Evolutionary conservation across 2,888 invertebrate genomes (phyloP).

Genomic region (Nephrotoma flavescens): DNA sequence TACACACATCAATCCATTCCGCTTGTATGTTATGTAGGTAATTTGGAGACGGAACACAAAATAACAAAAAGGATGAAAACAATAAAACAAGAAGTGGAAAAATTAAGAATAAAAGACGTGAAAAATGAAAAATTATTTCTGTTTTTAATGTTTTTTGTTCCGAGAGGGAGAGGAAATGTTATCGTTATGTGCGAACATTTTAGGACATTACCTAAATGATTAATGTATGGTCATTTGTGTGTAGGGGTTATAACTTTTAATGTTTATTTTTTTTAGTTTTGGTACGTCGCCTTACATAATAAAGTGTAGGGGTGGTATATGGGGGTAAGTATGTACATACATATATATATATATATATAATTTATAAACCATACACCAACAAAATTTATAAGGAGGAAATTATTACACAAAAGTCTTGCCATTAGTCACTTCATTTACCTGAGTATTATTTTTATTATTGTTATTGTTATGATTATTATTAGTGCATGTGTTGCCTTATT

Average conservation of each 20-base stretch:
- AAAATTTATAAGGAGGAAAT: not conserved
- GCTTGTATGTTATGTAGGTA: not conserved
- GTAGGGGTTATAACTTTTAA: not conserved
- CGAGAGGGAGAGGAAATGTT: not conserved
- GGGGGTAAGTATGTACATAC: not conserved
- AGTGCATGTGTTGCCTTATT: not conserved
- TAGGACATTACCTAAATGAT: not conserved
- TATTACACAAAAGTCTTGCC: not conserved
- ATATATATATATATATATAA: no score
- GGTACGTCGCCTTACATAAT: not conserved
- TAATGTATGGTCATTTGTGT: not conserved
- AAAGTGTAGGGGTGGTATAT: not conserved
- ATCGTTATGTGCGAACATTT: not conserved
- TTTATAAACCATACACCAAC: not conserved
- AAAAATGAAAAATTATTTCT: not conserved
- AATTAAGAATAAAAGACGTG: not conserved
- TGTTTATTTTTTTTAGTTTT: not conserved
- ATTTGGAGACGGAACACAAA: not conserved
- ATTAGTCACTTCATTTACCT: not conserved
- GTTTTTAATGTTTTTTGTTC: not conserved
- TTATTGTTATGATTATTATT: not conserved
- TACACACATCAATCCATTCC: not conserved
- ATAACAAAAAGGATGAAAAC: not conserved
- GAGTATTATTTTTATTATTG: not conserved
- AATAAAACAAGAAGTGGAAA: not conserved